Conservation (phyloP, 1,140 invertebrate genomes). For the Danaus plexippus region DNA sequence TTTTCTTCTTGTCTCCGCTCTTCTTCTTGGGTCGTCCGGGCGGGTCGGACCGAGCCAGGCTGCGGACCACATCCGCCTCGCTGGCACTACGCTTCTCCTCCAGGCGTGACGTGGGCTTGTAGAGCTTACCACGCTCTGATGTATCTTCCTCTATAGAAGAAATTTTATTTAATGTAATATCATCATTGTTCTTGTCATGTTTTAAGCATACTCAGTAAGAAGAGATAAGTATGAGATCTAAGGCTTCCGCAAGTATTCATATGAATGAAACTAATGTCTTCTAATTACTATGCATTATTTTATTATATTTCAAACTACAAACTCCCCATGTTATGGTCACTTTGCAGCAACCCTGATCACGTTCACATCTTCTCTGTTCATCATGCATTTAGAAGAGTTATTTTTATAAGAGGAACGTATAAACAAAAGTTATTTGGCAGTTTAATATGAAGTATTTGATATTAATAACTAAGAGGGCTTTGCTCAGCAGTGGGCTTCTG, state of each 20-base stretch:
- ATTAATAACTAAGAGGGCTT: too few relatives aligned
- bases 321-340: too few relatives aligned
- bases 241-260: not conserved
- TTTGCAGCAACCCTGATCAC: too few relatives aligned
- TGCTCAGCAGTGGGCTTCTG: too few relatives aligned
- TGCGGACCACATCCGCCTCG: constrained; percentile 79
- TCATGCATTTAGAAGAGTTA: too few relatives aligned
- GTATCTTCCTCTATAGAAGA: constrained; percentile 81
- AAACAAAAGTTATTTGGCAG: too few relatives aligned
- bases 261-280: not conserved
- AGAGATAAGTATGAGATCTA: not conserved
- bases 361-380: too few relatives aligned
- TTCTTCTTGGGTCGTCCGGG: constrained; percentile 76
- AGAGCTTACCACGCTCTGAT: constrained; percentile 91
- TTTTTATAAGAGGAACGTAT: too few relatives aligned
- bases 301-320: too few relatives aligned
- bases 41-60: constrained; percentile 77
- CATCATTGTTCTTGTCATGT: not conserved
- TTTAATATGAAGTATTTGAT: too few relatives aligned
- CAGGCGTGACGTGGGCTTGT: constrained; percentile 91
- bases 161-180: not conserved
- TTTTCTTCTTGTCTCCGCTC: constrained; percentile 93
- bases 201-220: too few relatives aligned
- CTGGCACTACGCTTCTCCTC: constrained; percentile 65
- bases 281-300: too few relatives aligned